Percentiles rank a stretch among this genome's conserved stretches.
These are phyloP conservation scores for Catharus fuscescens DNA, from an alignment of 2,113 vertebrate species.

Conservation along the genomic window DNA sequence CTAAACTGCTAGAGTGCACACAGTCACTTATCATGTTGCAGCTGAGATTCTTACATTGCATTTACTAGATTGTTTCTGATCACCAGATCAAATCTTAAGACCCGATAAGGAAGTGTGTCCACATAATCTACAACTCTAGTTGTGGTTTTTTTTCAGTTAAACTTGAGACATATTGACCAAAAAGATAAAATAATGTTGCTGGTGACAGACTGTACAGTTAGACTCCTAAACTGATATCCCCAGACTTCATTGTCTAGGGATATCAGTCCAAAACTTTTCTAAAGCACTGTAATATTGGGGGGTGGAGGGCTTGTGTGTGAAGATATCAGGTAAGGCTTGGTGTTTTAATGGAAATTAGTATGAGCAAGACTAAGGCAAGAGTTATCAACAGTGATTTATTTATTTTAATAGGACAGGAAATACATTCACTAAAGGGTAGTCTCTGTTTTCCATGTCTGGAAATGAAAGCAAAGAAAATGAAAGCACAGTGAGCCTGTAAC, in stretches of 20 bases:
- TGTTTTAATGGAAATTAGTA: neutral
- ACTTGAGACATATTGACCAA: neutral
- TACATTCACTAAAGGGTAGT: neutral
- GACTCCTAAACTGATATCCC: neutral
- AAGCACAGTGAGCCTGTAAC: neutral
- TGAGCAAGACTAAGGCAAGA: neutral
- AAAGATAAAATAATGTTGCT: neutral
- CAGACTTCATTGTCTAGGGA: neutral
- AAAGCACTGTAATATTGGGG: neutral
- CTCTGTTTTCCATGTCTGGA: neutral
- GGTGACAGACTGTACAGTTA: neutral
- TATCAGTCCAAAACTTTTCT: neutral
- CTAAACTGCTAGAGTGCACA: neutral
- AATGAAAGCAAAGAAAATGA: constrained; percentile 41
- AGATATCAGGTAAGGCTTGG: neutral
- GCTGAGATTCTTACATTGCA: neutral
- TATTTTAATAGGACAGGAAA: constrained; percentile 26
- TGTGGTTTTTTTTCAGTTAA: neutral
- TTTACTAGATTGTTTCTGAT: neutral
- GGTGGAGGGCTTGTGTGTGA: neutral
- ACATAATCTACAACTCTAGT: neutral
- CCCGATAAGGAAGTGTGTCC: neutral
- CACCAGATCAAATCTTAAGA: neutral
- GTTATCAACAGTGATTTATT: neutral
- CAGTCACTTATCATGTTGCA: neutral